Base-by-base conservation (phyloP, 2,797 vertebrate genomes). In the Epinephelus malabaricus region DNA sequence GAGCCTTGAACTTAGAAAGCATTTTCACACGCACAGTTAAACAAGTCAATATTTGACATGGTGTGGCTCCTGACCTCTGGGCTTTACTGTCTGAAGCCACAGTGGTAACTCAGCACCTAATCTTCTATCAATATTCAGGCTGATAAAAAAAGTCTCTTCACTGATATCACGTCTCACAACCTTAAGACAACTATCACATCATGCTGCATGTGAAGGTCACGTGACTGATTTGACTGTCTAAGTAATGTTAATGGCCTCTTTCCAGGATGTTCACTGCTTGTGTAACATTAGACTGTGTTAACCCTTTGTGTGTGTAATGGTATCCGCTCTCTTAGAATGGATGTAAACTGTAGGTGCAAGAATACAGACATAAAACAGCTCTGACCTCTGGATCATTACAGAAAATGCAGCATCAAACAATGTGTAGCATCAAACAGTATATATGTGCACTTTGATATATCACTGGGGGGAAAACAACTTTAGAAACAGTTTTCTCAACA, bases 41-140 rank as follows among this genome's bases (percentile, higher is more conserved):
- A 75, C 45, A 65, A 79, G 80, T 90, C 78, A 89, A 82, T 89
- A 91, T 79, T 86, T 89, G 78, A 83, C 69, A 51, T 81, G 61
- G 86, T 38, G 34, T 3, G 17, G 80, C 78, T 74, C 56, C 68
- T 79, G 70, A 60, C 66, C 71, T 58, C 6, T 1, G 43, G 43
- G 50, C 50, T 74, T 51, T 55, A 56, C 49, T 23, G 51, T 59
- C 45, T 70, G 45, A 61, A 51, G 49, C 64, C n/a, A 25, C 34
- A 19, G 23, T 12, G 51, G 27, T 51, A 38, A 46, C 59, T 70
- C 21, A 56, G 73, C 62, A 60, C 27, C 66, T n/a, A 34, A 66
- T 67, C 43, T 14, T 11, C 21, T 4, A 27, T 59, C 59, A 66
- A 43, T 40, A 43, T 67, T 55, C 17, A 47, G 6, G 38, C 34